Conservation (phyloP, 2,888 invertebrate genomes). For the Cotesia congregata region DNA sequence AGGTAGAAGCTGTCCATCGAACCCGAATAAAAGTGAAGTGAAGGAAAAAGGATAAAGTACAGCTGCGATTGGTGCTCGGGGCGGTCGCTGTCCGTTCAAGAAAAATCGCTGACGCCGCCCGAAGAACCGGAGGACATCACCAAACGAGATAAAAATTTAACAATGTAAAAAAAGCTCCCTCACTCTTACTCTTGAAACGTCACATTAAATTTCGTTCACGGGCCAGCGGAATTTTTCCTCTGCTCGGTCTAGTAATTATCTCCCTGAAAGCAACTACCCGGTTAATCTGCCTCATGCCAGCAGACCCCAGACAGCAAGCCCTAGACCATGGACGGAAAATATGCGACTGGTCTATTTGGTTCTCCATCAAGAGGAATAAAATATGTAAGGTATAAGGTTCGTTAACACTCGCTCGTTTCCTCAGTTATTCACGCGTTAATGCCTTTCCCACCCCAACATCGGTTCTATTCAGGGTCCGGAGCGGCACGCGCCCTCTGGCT, state of each 20-base stretch:
- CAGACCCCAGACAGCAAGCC: too few species aligned
- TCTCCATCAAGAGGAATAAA: too few species aligned
- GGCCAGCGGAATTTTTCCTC: slow-evolving; percentile 21
- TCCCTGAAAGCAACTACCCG: slow-evolving; percentile 23
- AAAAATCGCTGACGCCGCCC: slow-evolving; percentile 33
- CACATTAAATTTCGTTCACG: background rate
- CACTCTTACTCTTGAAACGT: background rate
- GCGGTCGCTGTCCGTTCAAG: background rate
- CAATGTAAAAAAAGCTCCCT: slow-evolving; percentile 15
- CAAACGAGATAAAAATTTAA: slow-evolving; percentile 11
- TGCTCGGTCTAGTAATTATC: slow-evolving; percentile 33
- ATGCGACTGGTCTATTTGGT: too few species aligned
- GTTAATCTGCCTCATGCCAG: slow-evolving; percentile 35
- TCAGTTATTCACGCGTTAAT: slow-evolving; percentile 20
- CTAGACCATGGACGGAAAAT: too few species aligned
- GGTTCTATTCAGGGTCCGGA: slow-evolving; percentile 1
- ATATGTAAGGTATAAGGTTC: slow-evolving; percentile 18
- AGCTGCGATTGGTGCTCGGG: background rate
- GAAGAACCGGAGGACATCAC: background rate
- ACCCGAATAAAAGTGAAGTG: background rate
- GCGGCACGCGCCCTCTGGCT: slow-evolving; percentile 13
- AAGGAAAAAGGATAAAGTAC: background rate
- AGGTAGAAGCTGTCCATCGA: slow-evolving; percentile 30
- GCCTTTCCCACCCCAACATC: slow-evolving; percentile 8
- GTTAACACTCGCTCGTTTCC: slow-evolving; percentile 32